phyloP scores from a whole-genome alignment of 2,888 invertebrate genomes.

The Drosophila picticornis region DNA sequence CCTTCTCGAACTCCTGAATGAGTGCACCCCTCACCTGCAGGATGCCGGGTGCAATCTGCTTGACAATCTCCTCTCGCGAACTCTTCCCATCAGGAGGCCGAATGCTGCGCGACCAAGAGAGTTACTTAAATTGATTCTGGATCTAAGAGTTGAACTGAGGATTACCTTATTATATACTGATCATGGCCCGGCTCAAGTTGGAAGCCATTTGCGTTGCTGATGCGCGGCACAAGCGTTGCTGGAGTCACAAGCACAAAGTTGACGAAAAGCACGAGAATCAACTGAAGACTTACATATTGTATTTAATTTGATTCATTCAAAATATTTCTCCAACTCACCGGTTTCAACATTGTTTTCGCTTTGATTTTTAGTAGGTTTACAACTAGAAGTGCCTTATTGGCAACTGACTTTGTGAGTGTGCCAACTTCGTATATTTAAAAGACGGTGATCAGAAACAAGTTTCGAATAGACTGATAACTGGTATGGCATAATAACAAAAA shows the following conservation, averaged over 20 bases:
- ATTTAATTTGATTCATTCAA: background rate
- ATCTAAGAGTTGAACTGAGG: no score
- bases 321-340: conserved; percentile 39
- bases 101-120: conserved; percentile 24
- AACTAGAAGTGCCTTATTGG: conserved; percentile 14
- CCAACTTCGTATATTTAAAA: conserved; percentile 39
- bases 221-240: conserved; percentile 34
- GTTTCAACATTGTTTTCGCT: conserved; percentile 22
- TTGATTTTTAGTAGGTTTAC: background rate
- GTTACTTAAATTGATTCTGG: conserved; percentile 1
- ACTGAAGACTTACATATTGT: conserved; percentile 19
- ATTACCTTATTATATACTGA: conserved; percentile 59
- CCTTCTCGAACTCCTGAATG: conserved; percentile 36
- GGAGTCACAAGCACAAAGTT: conserved; percentile 11
- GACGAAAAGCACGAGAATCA: conserved; percentile 27
- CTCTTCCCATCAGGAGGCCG: conserved; percentile 37
- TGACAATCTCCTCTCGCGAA: conserved; percentile 55
- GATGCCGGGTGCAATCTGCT: conserved; percentile 45
- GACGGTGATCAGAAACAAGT: conserved; percentile 37
- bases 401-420: conserved; percentile 27
- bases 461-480: conserved; percentile 12
- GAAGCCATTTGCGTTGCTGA: conserved; percentile 34
- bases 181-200: conserved; percentile 37
- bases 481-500: conserved; percentile 19
- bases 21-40: conserved; percentile 39